Percentiles rank a stretch among this genome's conserved stretches.
These are phyloP conservation scores for Amphipoea oculea DNA, from an alignment of 2,888 invertebrate genomes.

Conservation along the genomic window DNA sequence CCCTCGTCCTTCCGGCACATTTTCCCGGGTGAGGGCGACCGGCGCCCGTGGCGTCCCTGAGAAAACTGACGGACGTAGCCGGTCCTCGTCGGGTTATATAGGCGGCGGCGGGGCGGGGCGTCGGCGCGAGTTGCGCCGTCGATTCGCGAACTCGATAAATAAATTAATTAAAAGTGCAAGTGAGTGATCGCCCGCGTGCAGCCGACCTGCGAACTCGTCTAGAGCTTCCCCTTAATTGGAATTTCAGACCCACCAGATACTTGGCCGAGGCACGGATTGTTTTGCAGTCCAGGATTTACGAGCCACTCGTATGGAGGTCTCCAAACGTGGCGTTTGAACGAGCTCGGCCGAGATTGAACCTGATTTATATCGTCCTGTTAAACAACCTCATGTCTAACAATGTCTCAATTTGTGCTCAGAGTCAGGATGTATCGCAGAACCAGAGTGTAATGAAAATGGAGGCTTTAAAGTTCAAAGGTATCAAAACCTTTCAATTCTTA, in stretches of 20 bases:
- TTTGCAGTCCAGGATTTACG: constrained; percentile 77
- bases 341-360: constrained; percentile 71
- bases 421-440: constrained; percentile 36
- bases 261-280: constrained; percentile 78
- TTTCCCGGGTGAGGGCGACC: constrained; percentile 79
- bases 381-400: constrained; percentile 65
- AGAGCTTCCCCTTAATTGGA: constrained; percentile 87
- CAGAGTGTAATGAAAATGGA: constrained; percentile 28
- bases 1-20: constrained; percentile 84
- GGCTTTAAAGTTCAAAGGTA: constrained; percentile 23
- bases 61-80: constrained; percentile 88
- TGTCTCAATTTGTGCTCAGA: constrained; percentile 65
- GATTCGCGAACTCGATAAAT: constrained; percentile 90
- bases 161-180: constrained; percentile 91
- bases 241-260: constrained; percentile 81
- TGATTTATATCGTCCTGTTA: constrained; percentile 73
- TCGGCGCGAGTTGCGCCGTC: constrained; percentile 89
- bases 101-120: constrained; percentile 85
- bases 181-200: constrained; percentile 89
- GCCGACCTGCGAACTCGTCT: constrained; percentile 82
- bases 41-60: constrained; percentile 84
- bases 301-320: constrained; percentile 66
- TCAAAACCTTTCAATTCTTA: constrained; percentile 29
- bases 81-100: constrained; percentile 84
- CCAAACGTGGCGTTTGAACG: constrained; percentile 68